Base-by-base conservation (phyloP, 2,113 vertebrate species). In the Macaca mulatta region DNA sequence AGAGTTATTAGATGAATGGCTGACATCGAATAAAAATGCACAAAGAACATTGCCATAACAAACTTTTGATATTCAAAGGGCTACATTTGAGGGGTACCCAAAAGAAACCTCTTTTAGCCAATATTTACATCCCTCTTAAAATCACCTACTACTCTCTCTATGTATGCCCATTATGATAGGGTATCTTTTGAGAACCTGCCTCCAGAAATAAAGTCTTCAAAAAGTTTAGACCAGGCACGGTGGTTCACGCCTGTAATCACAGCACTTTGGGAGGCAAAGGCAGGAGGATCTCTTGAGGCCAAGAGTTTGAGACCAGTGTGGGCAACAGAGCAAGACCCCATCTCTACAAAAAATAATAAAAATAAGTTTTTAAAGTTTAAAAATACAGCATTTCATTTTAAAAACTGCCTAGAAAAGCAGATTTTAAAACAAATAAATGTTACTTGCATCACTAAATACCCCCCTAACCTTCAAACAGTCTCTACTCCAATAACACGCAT, bases 31-130 rank as follows among this genome's bases (percentile, higher is more conserved):
- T 97, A 94, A 87, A 98, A 90, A 72, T n/a, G 82, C 17, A 78
- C 18, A 70, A 77, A 92, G 83, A 81, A 84, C 40, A 74, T 18
- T 97, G 90, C 77, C 92, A 93, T 32, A 96, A 89, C 93, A 98
- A 96, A 98, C 93, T 92, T 88, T 93, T 98, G 95, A 97, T 97
- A 98, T 96, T 89, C 84, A 97, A 97, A 90, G 48, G 92, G 97
- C 95, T 93, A 89, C 78, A 96, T 97, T 93, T 98, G 94, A 94
- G 96, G 85, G 94, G 75, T 32, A 89, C 64, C 70, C 87, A 78
- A 93, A 88, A 88, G 23, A 77, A 91, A 91, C 13, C 30, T 79
- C 23, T 88, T 23, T 45, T 1, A 81, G 67, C 14, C 70, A 87
- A 22, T 90, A 95, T 92, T 96, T 80, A 57, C 38, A 67, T 96